phyloP scores from a whole-genome alignment of 2,888 invertebrate species.

The Mechanitis mazaeus region DNA sequence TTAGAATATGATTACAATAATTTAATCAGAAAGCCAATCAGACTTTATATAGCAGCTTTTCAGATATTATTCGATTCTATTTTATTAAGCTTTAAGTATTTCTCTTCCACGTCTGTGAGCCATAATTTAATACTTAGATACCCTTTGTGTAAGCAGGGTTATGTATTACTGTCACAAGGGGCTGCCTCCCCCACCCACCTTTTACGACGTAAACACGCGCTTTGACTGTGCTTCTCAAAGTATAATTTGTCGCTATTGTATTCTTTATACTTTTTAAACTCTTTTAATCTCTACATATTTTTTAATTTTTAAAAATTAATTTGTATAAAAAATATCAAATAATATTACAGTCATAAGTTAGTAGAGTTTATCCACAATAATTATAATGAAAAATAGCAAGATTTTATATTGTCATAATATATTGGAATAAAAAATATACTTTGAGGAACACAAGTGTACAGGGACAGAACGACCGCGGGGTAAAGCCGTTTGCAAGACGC shows the following conservation, averaged over 20 bases:
- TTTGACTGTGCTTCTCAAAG: constrained; percentile 43
- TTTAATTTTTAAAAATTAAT: too few species aligned
- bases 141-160: constrained; percentile 28
- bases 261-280: too few species aligned
- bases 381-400: too few species aligned
- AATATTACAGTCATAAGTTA: too few species aligned
- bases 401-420: too few species aligned
- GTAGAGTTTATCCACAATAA: too few species aligned
- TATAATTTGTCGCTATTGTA: constrained; percentile 24
- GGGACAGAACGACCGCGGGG: constrained; percentile 70
- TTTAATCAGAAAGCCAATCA: too few species aligned
- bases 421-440: constrained; percentile 18
- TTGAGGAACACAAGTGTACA: constrained; percentile 49
- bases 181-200: constrained; percentile 53
- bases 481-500: constrained; percentile 72
- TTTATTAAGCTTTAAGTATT: not conserved
- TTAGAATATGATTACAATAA: too few species aligned
- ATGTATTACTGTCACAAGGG: constrained; percentile 42
- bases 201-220: constrained; percentile 65
- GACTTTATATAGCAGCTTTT: not conserved
- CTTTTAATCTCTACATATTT: too few species aligned
- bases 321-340: too few species aligned
- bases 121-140: constrained; percentile 35
- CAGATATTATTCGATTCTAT: not conserved
- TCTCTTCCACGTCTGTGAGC: constrained; percentile 8